Evolutionary conservation across 2,888 invertebrate genomes (phyloP).

Genomic region (Eremobia ochroleuca): DNA sequence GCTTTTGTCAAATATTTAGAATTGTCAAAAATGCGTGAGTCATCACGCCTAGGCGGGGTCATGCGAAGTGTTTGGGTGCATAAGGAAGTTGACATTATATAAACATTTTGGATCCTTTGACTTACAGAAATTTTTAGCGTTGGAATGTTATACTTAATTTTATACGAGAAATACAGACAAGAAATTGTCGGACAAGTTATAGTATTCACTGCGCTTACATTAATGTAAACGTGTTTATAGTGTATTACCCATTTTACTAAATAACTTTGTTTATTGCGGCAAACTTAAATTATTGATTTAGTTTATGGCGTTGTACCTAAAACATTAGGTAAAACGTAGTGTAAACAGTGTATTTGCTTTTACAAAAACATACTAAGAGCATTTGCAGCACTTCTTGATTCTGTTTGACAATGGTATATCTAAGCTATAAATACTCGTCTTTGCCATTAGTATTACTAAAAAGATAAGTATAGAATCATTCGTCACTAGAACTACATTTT

Average conservation of each 20-base stretch:
- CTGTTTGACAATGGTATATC: background rate
- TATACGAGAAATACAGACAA: slow-evolving; percentile 22
- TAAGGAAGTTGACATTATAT: slow-evolving; percentile 64
- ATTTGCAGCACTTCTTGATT: slow-evolving; percentile 30
- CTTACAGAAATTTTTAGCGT: slow-evolving; percentile 29
- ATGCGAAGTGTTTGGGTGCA: slow-evolving; percentile 55
- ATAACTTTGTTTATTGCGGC: slow-evolving; percentile 31
- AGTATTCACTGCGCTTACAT: slow-evolving; percentile 29
- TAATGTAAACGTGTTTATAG: slow-evolving; percentile 35
- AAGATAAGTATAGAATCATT: background rate
- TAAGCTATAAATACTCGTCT: slow-evolving; percentile 3
- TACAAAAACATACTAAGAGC: background rate
- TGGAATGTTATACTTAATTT: slow-evolving; percentile 50
- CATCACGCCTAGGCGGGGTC: slow-evolving; percentile 46
- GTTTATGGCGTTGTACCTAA: background rate
- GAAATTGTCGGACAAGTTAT: slow-evolving; percentile 23
- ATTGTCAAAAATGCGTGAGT: slow-evolving; percentile 45
- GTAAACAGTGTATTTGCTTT: slow-evolving; percentile 33
- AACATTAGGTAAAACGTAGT: no score
- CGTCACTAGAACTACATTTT: background rate
- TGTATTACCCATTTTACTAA: slow-evolving; percentile 34
- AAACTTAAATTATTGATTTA: slow-evolving; percentile 33
- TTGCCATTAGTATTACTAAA: background rate
- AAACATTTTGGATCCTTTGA: slow-evolving; percentile 52
- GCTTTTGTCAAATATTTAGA: slow-evolving; percentile 22